Evolutionary conservation across 2,797 vertebrate species (phyloP).

Genomic region (Pantherophis alleghaniensis): DNA sequence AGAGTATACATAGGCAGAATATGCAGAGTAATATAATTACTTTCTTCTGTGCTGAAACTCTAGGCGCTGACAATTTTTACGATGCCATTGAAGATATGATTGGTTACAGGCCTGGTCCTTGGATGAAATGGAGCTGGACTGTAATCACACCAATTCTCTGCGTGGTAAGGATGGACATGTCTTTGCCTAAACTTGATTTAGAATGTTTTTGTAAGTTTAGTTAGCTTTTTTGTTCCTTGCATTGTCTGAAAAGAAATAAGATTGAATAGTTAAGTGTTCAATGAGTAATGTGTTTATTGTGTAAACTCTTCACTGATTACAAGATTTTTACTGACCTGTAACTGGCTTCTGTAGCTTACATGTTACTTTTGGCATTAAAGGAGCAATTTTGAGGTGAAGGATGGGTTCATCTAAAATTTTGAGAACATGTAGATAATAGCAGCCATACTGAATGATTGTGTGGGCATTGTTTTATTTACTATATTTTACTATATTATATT

Average conservation of each 20-base stretch:
- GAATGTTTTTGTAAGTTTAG: not conserved
- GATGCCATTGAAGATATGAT: slow-evolving; percentile 98
- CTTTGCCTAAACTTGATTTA: not conserved
- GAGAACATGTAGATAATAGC: not conserved
- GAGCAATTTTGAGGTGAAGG: not conserved
- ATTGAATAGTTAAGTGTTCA: not conserved
- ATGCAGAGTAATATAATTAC: not conserved
- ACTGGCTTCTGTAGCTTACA: not conserved
- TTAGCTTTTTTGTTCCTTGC: not conserved
- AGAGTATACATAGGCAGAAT: accelerated
- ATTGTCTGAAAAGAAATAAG: not conserved
- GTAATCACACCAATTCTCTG: slow-evolving; percentile 92
- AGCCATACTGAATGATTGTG: not conserved
- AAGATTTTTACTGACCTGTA: not conserved
- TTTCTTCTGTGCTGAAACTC: not conserved
- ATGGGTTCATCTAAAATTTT: not conserved
- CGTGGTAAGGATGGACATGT: slow-evolving; percentile 75
- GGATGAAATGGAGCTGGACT: slow-evolving; percentile 99
- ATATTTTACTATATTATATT: no score
- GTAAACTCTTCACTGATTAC: not conserved
- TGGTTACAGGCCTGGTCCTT: slow-evolving; percentile 94
- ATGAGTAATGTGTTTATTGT: not conserved
- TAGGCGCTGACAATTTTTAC: slow-evolving; percentile 95
- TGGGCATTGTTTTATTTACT: not conserved
- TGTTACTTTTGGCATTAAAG: not conserved